Base-by-base conservation (phyloP, 2,797 vertebrate genomes). In the Zalophus californianus region DNA sequence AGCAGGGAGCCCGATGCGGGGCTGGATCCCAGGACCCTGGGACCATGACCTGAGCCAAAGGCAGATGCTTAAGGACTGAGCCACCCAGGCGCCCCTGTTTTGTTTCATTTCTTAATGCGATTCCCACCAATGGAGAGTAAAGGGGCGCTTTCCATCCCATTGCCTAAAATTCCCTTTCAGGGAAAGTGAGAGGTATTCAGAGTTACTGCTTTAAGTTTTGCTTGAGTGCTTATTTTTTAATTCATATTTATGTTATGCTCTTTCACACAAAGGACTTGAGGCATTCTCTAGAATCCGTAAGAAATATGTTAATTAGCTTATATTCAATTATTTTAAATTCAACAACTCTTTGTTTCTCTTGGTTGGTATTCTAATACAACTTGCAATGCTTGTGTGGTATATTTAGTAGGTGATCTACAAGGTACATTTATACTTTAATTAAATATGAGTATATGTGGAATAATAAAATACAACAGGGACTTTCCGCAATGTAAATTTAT, bases 241-340 rank as follows among this genome's bases (percentile, higher is more conserved):
- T 88, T 97, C 11, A 72, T 90, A 75, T 48, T 73, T 88, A 77
- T 87, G 11, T 14, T 10, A 73, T 66, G 50, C 2, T 72, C 86
- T 96, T 83, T 90, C 38, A 70, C 77, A 68, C 29, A 82, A 80
- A 90, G 38, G 8, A 60, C 23, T 86, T 66, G 38, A 32, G 32
- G 23, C 14, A 54, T 44, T 90, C 5, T 90, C n/a, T 79, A 41
- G 50, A 92, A 92, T 62, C 29, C 11, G 1, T 94, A 48, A 90
- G 44, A 94, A 72, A 90, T 70, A 62, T 73, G 58, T 77, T 90
- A 80, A 90, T 92, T 86, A 96, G 18, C 10, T 94, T 86, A 41
- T 2, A 91, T 50, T 2, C 32, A 68, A 3, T 91, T 86, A 88
- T 70, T 93, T 89, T 79, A 82, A 94, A 94, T 38, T 91, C 48